A percentile compares a stretch with the other conserved stretches of the same genome.
phyloP scores from a whole-genome alignment of 2,888 invertebrate species.

The Rhopalosiphum nymphaeae region DNA sequence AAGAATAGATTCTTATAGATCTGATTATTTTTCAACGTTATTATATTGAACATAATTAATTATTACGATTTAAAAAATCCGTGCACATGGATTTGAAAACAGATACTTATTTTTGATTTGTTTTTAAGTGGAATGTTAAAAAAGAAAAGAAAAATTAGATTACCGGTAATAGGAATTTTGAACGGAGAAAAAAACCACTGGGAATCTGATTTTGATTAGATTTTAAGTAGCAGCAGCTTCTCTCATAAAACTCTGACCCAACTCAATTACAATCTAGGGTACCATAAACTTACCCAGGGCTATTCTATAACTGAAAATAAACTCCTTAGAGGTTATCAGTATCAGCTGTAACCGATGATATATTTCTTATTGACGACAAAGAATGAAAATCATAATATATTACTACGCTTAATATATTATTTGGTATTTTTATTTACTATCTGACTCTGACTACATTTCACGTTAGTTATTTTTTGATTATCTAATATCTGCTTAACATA shows the following conservation, averaged over 20 bases:
- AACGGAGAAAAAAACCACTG: conserved; percentile 30
- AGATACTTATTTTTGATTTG: not conserved
- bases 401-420: not conserved
- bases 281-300: conserved; percentile 21
- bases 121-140: not conserved
- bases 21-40: not conserved
- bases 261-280: conserved; percentile 57
- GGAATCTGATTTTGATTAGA: conserved; percentile 60
- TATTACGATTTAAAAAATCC: not conserved
- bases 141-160: conserved; percentile 12
- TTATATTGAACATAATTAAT: not conserved
- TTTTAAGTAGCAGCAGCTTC: conserved; percentile 48
- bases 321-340: conserved; percentile 38
- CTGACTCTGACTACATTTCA: not conserved
- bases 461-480: not conserved
- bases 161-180: conserved; percentile 3
- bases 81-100: not conserved
- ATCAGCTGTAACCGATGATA: not conserved
- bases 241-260: conserved; percentile 47
- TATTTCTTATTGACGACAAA: conserved; percentile 5
- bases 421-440: not conserved
- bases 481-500: not conserved
- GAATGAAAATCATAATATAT: not conserved
- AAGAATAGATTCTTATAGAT: not conserved
- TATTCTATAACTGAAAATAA: conserved; percentile 36